Evolutionary conservation across 1,140 invertebrate genomes (phyloP), one percentile per base, ranked within the genome.

Genomic region (Acromyrmex charruanus): DNA sequence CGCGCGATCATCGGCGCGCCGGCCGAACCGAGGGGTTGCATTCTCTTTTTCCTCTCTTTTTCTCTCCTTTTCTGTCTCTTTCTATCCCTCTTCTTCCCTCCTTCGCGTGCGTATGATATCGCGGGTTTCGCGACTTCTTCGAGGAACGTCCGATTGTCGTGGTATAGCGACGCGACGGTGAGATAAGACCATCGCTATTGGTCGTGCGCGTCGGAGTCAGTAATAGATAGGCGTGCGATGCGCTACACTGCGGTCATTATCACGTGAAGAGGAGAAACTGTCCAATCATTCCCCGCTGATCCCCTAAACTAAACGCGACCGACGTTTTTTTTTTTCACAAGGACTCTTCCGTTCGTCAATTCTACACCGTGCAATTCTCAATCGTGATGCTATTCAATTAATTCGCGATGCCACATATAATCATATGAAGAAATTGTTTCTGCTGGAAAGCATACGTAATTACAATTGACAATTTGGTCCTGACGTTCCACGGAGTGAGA

Each of bases 181-280:
- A 80, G 25, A 69, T n/a, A 69, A 58, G 6, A 61, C 53, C 44
- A 6, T 51, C 7, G 35, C 53, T 6, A 14, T 59, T 16, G 69
- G n/a, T 77, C 39, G 87, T 86, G 77, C 68, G 12, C 25, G 58
- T 6, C 69, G 21, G 21, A 77, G 31, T 63, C 63, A 39, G 31
- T 53, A 61, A 25, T 35, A 14, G 44, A 16, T 28, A 80, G 39
- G 39, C 55, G 28, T 25, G 35, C 74, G 81, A 89, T 80, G 74
- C 75, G 31, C 4, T 9, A 10, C 31, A 10, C 25, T 4, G n/a
- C 44, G 28, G 81, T 80, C 61, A 28, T 39, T 53, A n/a, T 25
- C 69, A 58, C 55, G 75, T 74, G 75, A 89, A n/a, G 28, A 12
- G 49, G 14, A 69, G 35, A 63, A 58, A 61, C 49, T 61, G 35